Conservation (phyloP, 2,797 vertebrate genomes). For the Podarcis siculus region DNA sequence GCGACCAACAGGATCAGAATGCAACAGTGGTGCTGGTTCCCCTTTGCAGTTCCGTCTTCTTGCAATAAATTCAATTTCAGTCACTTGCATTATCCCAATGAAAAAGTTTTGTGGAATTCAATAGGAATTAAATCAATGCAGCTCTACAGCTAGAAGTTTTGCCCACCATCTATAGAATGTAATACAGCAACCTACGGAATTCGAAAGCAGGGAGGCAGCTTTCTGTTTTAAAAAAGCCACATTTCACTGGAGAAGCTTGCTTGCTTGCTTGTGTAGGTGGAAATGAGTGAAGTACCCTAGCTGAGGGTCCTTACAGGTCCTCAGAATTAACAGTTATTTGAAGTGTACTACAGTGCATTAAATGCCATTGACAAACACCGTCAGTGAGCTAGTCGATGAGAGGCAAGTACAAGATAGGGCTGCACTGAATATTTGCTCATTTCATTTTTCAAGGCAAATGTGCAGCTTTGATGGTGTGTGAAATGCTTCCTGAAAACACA, state of each 20-base stretch:
- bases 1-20: conserved; percentile 20
- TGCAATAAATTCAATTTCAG: conserved; percentile 24
- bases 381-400: neutral
- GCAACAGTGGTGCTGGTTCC: conserved; percentile 16
- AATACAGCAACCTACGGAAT: neutral
- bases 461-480: neutral
- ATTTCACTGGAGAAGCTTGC: neutral
- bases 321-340: neutral
- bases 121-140: conserved; percentile 19
- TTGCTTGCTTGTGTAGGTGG: neutral
- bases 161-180: neutral
- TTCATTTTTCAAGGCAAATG: neutral
- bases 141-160: conserved; percentile 10
- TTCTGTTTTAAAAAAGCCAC: neutral
- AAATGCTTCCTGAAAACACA: neutral
- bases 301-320: neutral
- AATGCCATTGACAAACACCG: neutral
- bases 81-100: neutral
- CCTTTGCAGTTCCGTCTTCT: neutral
- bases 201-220: neutral
- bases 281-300: neutral
- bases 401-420: neutral
- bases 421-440: neutral
- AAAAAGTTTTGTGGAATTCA: neutral
- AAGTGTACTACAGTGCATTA: conserved; percentile 8